Conservation (phyloP, 2,888 invertebrate species). For the Thymelicus lineola region DNA sequence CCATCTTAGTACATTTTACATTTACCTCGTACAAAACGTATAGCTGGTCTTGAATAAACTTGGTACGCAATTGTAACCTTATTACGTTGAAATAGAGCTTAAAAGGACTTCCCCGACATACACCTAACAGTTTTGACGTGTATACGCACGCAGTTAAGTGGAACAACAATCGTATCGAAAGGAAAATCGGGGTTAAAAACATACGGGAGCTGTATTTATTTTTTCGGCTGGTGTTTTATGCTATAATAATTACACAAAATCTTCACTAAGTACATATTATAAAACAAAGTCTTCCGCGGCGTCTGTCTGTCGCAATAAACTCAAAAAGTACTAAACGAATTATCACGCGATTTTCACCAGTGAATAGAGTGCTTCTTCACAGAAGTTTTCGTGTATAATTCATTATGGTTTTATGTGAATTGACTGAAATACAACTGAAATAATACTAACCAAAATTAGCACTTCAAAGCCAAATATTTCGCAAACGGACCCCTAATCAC, state of each 20-base stretch:
- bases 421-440: too few species aligned
- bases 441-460: too few species aligned
- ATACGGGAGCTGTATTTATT: slow-evolving; percentile 14
- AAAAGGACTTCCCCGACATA: background rate
- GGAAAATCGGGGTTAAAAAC: slow-evolving; percentile 32
- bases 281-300: too few species aligned
- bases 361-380: too few species aligned
- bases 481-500: too few species aligned
- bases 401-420: too few species aligned
- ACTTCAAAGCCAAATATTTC: too few species aligned
- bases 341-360: too few species aligned
- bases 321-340: too few species aligned
- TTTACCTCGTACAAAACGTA: slow-evolving; percentile 11
- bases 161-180: slow-evolving; percentile 38
- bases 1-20: slow-evolving; percentile 19
- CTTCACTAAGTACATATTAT: too few species aligned
- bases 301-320: too few species aligned
- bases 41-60: slow-evolving; percentile 10
- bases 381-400: too few species aligned
- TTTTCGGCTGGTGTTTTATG: background rate
- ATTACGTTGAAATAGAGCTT: slow-evolving; percentile 11
- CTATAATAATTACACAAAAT: background rate
- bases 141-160: slow-evolving; percentile 35
- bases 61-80: slow-evolving; percentile 31
- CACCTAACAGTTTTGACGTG: slow-evolving; percentile 30